phyloP scores from a whole-genome alignment of 35 echinoderm and acorn worm species.

The Eucidaris tribuloides region DNA sequence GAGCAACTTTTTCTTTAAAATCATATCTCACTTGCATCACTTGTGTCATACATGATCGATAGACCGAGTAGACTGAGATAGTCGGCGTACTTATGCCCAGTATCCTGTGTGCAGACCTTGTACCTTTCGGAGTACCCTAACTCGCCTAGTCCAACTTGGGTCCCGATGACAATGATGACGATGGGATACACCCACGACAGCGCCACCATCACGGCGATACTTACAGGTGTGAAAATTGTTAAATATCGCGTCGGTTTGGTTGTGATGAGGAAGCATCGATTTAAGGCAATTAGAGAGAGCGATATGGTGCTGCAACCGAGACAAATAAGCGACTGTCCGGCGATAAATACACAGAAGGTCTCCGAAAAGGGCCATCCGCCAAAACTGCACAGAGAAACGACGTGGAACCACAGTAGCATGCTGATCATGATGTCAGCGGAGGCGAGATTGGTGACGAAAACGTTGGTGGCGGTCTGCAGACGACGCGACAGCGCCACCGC shows the following conservation, averaged over 20 bases:
- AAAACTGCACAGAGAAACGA: conserved; percentile 26
- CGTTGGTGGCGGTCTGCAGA: conserved; percentile 64
- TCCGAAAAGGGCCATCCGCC: conserved; percentile 17
- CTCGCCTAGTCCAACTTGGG: conserved; percentile 36
- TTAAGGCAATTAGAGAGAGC: conserved; percentile 62
- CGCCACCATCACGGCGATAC: conserved; percentile 34
- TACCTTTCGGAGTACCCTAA: conserved; percentile 54
- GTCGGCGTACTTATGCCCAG: not conserved
- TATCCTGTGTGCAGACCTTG: conserved; percentile 38
- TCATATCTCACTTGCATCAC: no score
- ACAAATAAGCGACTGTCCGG: conserved; percentile 36
- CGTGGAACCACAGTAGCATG: conserved; percentile 36
- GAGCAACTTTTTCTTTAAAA: no score
- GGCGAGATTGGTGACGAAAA: conserved; percentile 82
- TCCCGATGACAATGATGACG: conserved; percentile 36
- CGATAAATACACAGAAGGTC: conserved; percentile 14
- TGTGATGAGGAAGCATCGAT: conserved; percentile 60
- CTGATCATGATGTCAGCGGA: conserved; percentile 53
- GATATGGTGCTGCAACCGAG: conserved; percentile 53
- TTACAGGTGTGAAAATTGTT: conserved; percentile 46
- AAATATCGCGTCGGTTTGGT: conserved; percentile 19
- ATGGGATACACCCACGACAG: conserved; percentile 44
- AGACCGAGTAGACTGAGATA: not conserved
- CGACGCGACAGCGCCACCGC: conserved; percentile 48
- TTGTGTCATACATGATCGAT: no score